phyloP scores from a whole-genome alignment of 2,888 invertebrate genomes.

The Psococerastis gibbosa region DNA sequence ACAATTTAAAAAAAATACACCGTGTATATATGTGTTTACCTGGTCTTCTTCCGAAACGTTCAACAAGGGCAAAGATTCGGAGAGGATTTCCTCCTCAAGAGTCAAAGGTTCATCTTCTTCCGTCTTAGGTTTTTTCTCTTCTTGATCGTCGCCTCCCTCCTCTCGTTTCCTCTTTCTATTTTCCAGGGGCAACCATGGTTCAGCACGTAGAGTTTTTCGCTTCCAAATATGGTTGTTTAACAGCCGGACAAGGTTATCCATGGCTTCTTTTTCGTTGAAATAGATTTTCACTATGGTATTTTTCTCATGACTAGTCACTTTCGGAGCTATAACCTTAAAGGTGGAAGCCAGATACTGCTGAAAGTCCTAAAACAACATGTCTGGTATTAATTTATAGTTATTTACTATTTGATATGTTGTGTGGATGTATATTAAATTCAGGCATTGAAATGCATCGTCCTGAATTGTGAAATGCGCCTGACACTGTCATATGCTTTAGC shows the following conservation, averaged over 20 bases:
- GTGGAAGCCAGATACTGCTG: not conserved
- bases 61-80: not conserved
- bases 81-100: slow-evolving; percentile 1
- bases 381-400: too few relatives aligned
- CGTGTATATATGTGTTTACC: slow-evolving; percentile 1
- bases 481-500: too few relatives aligned
- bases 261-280: not conserved
- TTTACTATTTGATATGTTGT: too few relatives aligned
- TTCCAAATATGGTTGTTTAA: not conserved
- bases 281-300: not conserved
- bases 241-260: not conserved
- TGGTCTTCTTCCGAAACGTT: not conserved
- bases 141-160: not conserved
- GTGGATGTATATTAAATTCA: too few relatives aligned
- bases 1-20: too few relatives aligned
- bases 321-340: not conserved
- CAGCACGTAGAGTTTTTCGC: not conserved
- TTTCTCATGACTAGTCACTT: not conserved
- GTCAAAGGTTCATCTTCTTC: not conserved
- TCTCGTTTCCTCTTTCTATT: not conserved
- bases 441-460: too few relatives aligned
- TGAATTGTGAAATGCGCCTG: too few relatives aligned
- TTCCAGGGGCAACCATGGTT: not conserved
- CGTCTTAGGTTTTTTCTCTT: not conserved
- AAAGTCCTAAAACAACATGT: not conserved